Percentiles rank a stretch among this genome's conserved stretches.
These are phyloP conservation scores for Drosophila nigricruria DNA, from an alignment of 2,888 invertebrate species.

Conservation along the genomic window DNA sequence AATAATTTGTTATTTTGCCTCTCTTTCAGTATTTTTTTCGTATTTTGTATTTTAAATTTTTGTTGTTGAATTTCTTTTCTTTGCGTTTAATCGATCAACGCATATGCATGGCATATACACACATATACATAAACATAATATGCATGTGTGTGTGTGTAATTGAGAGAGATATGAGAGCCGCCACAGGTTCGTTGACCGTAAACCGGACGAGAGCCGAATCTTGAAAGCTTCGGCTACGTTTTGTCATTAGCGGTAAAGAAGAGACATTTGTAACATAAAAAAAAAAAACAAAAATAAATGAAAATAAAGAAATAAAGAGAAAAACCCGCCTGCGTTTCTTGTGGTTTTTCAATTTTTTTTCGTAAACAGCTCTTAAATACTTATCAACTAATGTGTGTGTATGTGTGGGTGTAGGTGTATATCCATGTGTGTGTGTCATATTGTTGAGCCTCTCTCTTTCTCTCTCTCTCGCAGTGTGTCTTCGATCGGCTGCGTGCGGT, in stretches of 20 bases:
- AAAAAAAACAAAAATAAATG: not conserved
- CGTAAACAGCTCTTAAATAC: slow-evolving; percentile 32
- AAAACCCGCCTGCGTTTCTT: slow-evolving; percentile 34
- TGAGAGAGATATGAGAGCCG: slow-evolving; percentile 41
- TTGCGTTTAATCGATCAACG: slow-evolving; percentile 74
- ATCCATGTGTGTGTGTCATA: slow-evolving; percentile 8
- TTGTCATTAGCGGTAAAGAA: slow-evolving; percentile 68
- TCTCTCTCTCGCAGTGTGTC: not conserved
- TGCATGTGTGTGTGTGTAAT: slow-evolving; percentile 7
- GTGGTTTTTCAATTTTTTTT: slow-evolving; percentile 30
- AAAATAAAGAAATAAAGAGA: slow-evolving; percentile 16
- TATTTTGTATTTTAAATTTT: slow-evolving; percentile 16
- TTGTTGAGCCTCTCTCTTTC: not conserved
- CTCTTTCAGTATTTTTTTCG: slow-evolving; percentile 13
- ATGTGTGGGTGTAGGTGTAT: slow-evolving; percentile 4
- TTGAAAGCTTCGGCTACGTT: slow-evolving; percentile 66
- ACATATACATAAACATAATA: not conserved
- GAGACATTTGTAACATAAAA: slow-evolving; percentile 58
- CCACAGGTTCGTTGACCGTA: slow-evolving; percentile 76
- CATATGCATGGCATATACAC: slow-evolving; percentile 56
- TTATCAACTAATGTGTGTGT: slow-evolving; percentile 27
- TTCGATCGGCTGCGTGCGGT: slow-evolving; percentile 8
- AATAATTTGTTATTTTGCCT: slow-evolving; percentile 66
- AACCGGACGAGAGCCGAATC: slow-evolving; percentile 75
- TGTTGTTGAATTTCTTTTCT: slow-evolving; percentile 40